Conservation (phyloP, 2,888 invertebrate species). For the Lasioglossum villosulum region DNA sequence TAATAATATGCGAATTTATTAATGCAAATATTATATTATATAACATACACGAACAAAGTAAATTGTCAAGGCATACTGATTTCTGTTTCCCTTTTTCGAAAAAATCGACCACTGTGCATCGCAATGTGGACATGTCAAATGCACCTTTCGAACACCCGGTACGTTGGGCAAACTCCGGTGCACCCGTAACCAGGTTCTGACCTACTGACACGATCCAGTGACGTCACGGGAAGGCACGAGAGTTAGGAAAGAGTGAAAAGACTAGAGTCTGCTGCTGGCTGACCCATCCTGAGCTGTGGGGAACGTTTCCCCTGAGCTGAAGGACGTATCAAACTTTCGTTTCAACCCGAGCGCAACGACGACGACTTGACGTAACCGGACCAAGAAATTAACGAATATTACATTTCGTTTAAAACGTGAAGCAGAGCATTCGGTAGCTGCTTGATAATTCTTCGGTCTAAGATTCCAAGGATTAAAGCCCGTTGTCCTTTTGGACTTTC, state of each 20-base stretch:
- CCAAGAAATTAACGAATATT: slow-evolving; percentile 14
- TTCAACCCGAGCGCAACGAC: not conserved
- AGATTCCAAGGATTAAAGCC: not conserved
- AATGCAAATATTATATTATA: too few species aligned
- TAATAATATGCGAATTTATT: too few species aligned
- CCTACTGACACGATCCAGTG: slow-evolving; percentile 82
- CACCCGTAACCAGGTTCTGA: slow-evolving; percentile 77
- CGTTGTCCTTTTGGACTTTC: not conserved
- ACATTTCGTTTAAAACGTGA: slow-evolving; percentile 24
- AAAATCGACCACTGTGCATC: too few species aligned
- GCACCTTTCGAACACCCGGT: slow-evolving; percentile 54
- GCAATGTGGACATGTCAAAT: not conserved
- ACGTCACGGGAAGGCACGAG: slow-evolving; percentile 77
- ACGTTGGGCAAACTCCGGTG: slow-evolving; percentile 42
- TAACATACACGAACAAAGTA: too few species aligned
- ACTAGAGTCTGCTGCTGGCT: slow-evolving; percentile 35
- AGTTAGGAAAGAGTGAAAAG: slow-evolving; percentile 50
- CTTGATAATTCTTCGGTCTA: not conserved
- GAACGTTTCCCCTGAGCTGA: slow-evolving; percentile 33
- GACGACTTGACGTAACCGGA: not conserved
- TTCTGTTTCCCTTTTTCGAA: too few species aligned
- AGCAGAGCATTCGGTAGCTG: not conserved
- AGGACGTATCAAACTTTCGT: slow-evolving; percentile 16
- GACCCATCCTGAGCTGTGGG: slow-evolving; percentile 48
- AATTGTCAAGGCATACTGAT: too few species aligned